Evolutionary conservation across 35 echinoderm and acorn worm genomes (phyloP), one percentile per base, ranked within the genome.

Genomic region (Antedon bifida): DNA sequence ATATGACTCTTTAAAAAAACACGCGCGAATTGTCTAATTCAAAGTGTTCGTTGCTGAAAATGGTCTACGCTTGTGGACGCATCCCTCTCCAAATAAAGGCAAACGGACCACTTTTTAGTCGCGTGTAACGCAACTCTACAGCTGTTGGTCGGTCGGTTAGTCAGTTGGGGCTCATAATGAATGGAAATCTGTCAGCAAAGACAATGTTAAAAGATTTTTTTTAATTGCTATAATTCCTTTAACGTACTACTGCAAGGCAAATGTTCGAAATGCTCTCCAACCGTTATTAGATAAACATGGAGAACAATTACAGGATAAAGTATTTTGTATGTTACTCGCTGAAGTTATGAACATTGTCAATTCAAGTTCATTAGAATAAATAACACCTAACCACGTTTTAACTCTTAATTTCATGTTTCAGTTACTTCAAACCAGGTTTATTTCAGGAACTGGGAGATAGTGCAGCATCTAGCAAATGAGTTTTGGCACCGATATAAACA

Each of bases 281-380:
- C 80, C 32, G 5, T 82, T 31, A 11, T 36, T 39, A 44, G 80
- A 35, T 46, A 33, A 86, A 79, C 84, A 86, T 86, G 42, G 78
- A 26, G 38, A 30, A 86, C 77, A 31, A 44, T 26, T 82, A 10
- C 14, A 39, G 64, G 88, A 95, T 73, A 83, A 95, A 34, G 44
- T 56, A 19, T 46, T 95, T 10, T 34, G 77, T 1, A 95, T 88
- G 4, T 85, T 95, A 31, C 84, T 95, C 84, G 75, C 84, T 46
- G 88, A 95, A 74, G 92, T 86, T 80, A 85, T 81, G 33, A 82
- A 82, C 29, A 87, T 90, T 33, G 74, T 94, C n/a, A 94, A 33
- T 2, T 19, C n/a, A n/a, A n/a, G 23, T 64, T 64, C 51, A 64
- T 64, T 2, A 16, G 51, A 64, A 64, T 21, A 8, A 8, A 16